Evolutionary conservation across 1,140 invertebrate species (phyloP).

Genomic region (Drosophila subobscura): DNA sequence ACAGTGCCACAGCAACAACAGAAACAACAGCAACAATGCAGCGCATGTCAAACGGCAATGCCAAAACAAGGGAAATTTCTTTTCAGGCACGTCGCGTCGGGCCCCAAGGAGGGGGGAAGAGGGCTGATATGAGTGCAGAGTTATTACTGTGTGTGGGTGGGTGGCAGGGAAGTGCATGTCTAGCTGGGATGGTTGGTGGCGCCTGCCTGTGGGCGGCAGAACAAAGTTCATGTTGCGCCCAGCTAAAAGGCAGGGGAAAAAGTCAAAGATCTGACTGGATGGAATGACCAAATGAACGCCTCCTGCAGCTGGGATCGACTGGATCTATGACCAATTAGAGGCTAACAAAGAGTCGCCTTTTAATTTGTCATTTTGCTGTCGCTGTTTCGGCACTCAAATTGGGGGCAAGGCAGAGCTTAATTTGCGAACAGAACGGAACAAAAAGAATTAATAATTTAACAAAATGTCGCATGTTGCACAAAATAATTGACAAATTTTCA

Average conservation of each 20-base stretch:
- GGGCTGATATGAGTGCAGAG: slow-evolving; percentile 67
- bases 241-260: neutral
- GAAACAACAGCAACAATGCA: slow-evolving; percentile 32
- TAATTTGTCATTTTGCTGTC: slow-evolving; percentile 47
- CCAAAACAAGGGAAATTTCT: slow-evolving; percentile 70
- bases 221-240: neutral
- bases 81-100: slow-evolving; percentile 72
- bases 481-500: slow-evolving; percentile 83
- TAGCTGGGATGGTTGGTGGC: slow-evolving; percentile 14
- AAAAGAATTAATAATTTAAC: slow-evolving; percentile 80
- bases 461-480: slow-evolving; percentile 80
- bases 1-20: slow-evolving; percentile 26
- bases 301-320: too few relatives aligned
- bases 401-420: slow-evolving; percentile 48
- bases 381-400: slow-evolving; percentile 29
- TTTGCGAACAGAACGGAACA: slow-evolving; percentile 48
- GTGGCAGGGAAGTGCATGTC: slow-evolving; percentile 6
- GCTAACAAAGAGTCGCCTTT: slow-evolving; percentile 42
- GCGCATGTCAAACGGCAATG: slow-evolving; percentile 63
- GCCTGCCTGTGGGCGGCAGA: neutral
- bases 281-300: too few relatives aligned
- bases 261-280: neutral
- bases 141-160: slow-evolving; percentile 53
- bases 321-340: slow-evolving; percentile 17
- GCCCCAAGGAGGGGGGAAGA: neutral